Base-by-base conservation (phyloP, 2,113 vertebrate species). In the Dipodomys merriami region DNA sequence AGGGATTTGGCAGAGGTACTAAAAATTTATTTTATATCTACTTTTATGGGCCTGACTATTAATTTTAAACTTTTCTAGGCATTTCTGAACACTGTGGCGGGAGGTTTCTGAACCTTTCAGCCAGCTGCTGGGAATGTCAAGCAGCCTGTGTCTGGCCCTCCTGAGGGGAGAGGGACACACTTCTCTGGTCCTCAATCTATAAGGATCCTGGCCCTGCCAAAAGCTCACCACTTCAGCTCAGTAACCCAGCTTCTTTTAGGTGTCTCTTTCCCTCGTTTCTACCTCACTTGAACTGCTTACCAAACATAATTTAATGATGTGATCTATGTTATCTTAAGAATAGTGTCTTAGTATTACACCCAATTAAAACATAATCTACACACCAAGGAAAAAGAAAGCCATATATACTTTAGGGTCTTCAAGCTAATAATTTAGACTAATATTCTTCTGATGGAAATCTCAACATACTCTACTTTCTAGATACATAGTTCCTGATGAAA, bases 21-120 rank as follows among this genome's bases (percentile, higher is more conserved):
- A 94, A 96, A 94, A 78, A 7, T 82, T 86, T 90, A 95, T 87
- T 91, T 90, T 81, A 84, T 84, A 71, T 60, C 57, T 12, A 77
- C 19, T 83, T 95, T 91, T 93, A 87, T 95, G 46, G 72, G 20
- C 18, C 25, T 80, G 11, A 22, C 67, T 53, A 67, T 90, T 91
- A 80, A 86, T 73, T 94, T 94, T 69, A 77, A 81, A 49, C 6
- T 86, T 91, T 88, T 64, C 13, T 53, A 71, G 22, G 88, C 67
- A 22, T 72, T 86, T 81, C 46, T 33, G 33, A 33, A 62, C 23
- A 16, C 35, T 64, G 25, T 57, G 18, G 78, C 86, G 33, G 65
- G 68, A 86, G n/a, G 20, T 68, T 71, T 9, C 60, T 60, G 7
- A 27, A 27, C 16, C 13, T 86, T 15, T 77, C 20, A 71, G 16